Evolutionary conservation across 1,140 invertebrate species (phyloP).

Genomic region (Drosophila gunungcola): DNA sequence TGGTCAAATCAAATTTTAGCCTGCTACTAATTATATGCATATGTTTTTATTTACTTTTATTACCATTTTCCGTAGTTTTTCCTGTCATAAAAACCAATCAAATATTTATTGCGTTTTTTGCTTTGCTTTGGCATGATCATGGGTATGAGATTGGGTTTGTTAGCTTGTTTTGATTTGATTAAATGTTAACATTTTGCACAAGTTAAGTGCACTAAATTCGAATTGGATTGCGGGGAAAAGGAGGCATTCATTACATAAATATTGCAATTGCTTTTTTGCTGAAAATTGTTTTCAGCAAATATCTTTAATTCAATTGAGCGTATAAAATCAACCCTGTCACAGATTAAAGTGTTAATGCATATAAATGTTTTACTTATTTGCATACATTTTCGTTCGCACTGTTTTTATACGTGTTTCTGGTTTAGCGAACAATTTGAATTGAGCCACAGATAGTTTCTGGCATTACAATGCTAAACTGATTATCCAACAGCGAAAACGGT

Average conservation of each 20-base stretch:
- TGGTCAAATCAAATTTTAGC: slow-evolving; percentile 40
- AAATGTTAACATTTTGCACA: slow-evolving; percentile 61
- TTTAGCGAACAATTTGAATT: slow-evolving; percentile 50
- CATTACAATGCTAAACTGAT: slow-evolving; percentile 61
- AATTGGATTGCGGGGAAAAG: neutral
- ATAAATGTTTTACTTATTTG: slow-evolving; percentile 56
- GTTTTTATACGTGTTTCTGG: slow-evolving; percentile 30
- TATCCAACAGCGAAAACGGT: slow-evolving; percentile 53
- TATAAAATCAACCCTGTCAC: slow-evolving; percentile 28
- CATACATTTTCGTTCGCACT: slow-evolving; percentile 25
- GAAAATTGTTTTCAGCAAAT: slow-evolving; percentile 47
- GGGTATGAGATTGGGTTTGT: slow-evolving; percentile 4
- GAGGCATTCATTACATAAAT: slow-evolving; percentile 34
- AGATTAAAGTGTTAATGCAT: slow-evolving; percentile 68
- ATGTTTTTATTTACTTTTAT: slow-evolving; percentile 50
- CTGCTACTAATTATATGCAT: slow-evolving; percentile 56
- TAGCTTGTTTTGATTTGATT: slow-evolving; percentile 67
- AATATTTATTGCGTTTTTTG: slow-evolving; percentile 53
- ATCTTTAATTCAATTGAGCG: slow-evolving; percentile 63
- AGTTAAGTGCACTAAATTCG: slow-evolving; percentile 49
- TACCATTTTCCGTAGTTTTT: slow-evolving; percentile 19
- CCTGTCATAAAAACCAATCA: slow-evolving; percentile 37
- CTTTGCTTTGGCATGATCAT: neutral
- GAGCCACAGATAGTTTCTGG: slow-evolving; percentile 47
- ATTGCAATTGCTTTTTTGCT: slow-evolving; percentile 39